phyloP scores from a whole-genome alignment of 2,113 vertebrate genomes.

The Corapipo altera region DNA sequence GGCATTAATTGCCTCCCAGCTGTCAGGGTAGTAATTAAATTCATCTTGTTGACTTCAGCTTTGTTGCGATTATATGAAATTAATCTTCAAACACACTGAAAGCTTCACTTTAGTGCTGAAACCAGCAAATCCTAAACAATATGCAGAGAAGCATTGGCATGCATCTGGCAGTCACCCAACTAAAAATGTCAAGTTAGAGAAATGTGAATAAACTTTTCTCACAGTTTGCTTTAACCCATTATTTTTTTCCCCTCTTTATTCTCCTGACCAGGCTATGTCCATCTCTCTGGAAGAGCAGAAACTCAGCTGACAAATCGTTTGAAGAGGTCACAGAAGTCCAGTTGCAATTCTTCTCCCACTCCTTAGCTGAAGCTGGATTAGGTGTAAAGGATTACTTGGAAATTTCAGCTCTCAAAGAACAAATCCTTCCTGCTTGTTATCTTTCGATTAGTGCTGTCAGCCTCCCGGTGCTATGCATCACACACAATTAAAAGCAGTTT shows the following conservation, averaged over 20 bases:
- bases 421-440: conserved; percentile 44
- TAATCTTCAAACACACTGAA: conserved; percentile 59
- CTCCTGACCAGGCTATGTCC: not conserved
- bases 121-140: conserved; percentile 16
- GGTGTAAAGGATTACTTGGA: conserved; percentile 34
- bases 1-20: conserved; percentile 70
- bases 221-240: not conserved
- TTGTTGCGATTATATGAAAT: conserved; percentile 65
- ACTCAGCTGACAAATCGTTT: not conserved
- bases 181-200: not conserved
- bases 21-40: conserved; percentile 72
- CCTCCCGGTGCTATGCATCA: not conserved
- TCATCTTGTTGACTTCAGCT: conserved; percentile 67
- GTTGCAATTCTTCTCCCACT: not conserved
- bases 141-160: not conserved
- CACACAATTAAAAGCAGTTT: not conserved
- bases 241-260: not conserved
- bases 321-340: not conserved
- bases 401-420: conserved; percentile 51
- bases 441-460: conserved; percentile 40
- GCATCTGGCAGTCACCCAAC: not conserved
- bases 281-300: not conserved
- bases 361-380: conserved; percentile 19
- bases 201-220: not conserved
- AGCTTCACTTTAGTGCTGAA: conserved; percentile 44